These are phyloP conservation scores for Istiophorus platypterus DNA, from an alignment of 2,113 vertebrate species.

Conservation along the genomic window DNA sequence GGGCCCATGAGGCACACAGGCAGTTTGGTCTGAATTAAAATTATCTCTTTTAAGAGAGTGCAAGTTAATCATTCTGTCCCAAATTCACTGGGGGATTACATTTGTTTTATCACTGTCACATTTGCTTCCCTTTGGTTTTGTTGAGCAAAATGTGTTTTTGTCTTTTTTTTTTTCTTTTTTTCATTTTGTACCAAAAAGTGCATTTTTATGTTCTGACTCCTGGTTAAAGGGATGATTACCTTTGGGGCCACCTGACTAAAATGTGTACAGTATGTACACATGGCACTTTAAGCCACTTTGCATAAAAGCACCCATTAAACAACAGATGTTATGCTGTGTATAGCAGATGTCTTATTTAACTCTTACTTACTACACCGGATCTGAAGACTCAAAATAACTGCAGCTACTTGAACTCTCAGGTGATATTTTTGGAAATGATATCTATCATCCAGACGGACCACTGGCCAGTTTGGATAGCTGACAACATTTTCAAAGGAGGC, in stretches of 20 bases:
- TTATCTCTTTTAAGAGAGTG: conserved; percentile 47
- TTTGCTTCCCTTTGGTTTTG: conserved; percentile 47
- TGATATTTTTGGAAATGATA: conserved; percentile 23
- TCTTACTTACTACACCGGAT: not conserved
- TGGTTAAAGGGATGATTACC: conserved; percentile 51
- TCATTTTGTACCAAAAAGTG: conserved; percentile 45
- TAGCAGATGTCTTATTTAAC: conserved; percentile 40
- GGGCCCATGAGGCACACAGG: conserved; percentile 28
- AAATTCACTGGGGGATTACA: conserved; percentile 51
- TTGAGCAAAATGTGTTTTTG: conserved; percentile 19
- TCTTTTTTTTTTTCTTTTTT: conserved; percentile 5
- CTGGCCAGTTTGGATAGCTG: conserved; percentile 39
- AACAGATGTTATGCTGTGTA: conserved; percentile 30
- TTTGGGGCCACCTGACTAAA: conserved; percentile 12
- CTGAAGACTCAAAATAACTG: conserved; percentile 29
- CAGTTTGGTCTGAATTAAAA: conserved; percentile 62
- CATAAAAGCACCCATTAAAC: conserved; percentile 51
- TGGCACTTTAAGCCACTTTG: conserved; percentile 38
- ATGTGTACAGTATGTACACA: conserved; percentile 17
- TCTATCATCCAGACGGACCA: conserved; percentile 1
- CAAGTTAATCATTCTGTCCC: conserved; percentile 50
- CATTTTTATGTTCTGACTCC: conserved; percentile 52
- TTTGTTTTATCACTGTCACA: conserved; percentile 37
- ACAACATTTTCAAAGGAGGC: conserved; percentile 22
- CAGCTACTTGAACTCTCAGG: not conserved